phyloP scores from a whole-genome alignment of 2,888 invertebrate genomes.

The Sphaerophoria taeniata region DNA sequence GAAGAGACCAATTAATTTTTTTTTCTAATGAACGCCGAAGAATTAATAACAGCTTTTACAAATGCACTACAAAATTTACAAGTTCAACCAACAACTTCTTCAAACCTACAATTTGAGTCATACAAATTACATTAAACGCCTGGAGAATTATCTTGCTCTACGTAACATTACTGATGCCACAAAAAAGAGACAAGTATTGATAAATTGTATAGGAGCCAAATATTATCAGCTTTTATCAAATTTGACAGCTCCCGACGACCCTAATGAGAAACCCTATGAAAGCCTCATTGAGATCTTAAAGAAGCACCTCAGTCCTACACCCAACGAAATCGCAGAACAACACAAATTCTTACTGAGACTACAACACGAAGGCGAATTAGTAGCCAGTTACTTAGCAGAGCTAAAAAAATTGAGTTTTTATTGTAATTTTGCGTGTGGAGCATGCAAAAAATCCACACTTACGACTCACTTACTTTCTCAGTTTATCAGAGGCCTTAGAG shows the following conservation, averaged over 20 bases:
- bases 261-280: slow-evolving; percentile 16
- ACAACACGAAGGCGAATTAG: slow-evolving; percentile 5
- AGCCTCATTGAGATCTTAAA: slow-evolving; percentile 12
- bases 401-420: slow-evolving; percentile 12
- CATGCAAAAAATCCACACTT: slow-evolving; percentile 15
- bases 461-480: slow-evolving; percentile 11
- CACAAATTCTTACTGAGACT: slow-evolving; percentile 16
- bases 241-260: too few relatives aligned
- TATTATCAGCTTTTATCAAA: slow-evolving; percentile 21
- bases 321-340: slow-evolving; percentile 18
- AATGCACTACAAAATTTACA: slow-evolving; percentile 7
- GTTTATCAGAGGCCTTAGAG: slow-evolving; percentile 23
- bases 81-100: not conserved
- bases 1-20: too few relatives aligned
- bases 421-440: slow-evolving; percentile 10
- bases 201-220: slow-evolving; percentile 20
- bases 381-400: slow-evolving; percentile 15
- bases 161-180: not conserved
- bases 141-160: too few relatives aligned
- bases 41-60: not conserved
- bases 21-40: too few relatives aligned
- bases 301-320: slow-evolving; percentile 19
- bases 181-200: slow-evolving; percentile 14
- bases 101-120: not conserved
- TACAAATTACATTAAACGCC: slow-evolving; percentile 11